Evolutionary conservation across 37 sponge, comb jelly and placozoan species (phyloP), one percentile per base, ranked within the genome.

Genomic region (Theonella swinhoei): DNA sequence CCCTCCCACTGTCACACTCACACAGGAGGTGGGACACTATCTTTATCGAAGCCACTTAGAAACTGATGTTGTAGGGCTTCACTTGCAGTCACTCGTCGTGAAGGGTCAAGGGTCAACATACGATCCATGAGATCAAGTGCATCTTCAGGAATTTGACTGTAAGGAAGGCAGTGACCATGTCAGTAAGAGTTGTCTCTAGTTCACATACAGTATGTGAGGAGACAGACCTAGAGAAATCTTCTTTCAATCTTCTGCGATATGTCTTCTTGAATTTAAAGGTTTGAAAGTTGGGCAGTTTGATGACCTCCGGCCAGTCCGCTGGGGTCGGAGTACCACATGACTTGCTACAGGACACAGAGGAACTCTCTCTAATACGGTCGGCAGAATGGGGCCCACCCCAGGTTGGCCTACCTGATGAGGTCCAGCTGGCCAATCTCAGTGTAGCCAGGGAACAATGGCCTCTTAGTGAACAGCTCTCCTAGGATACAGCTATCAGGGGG

Each of bases 261-360:
- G 64, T 80, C 70, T 94, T 94, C 77, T 89, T 94, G 78, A 92
- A 88, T 68, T 96, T 95, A 35, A 98, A 86, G 36, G 79, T 82
- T 26, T 88, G 79, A 69, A 91, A 98, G 68, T 80, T 62, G 2
- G 92, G 92, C 32, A 98, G 87, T 62, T 92, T 90, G 69, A 96
- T 90, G 39, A 98, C 99, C 11, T 89, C 92, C 0, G 96, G 99
- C 99, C 99, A 98, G 14, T 93, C 91, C 47, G 95, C 96, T 25
- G 96, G 96, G 8, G 87, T 83, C 2, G 99, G 99, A 8, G 96
- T 94, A 0, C 99, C 99, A 87, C 99, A 98, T 7, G 94, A 72
- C 22, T 89, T 89, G 70, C 98, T 92, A 38, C 2, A 35, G 26
- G 25, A 77, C n/a, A n/a, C n/a, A n/a, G 33, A 72, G 7, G 80